Percentiles rank a stretch among this genome's conserved stretches.
phyloP scores from a whole-genome alignment of 2,888 invertebrate genomes.

The Parochlus steinenii region DNA sequence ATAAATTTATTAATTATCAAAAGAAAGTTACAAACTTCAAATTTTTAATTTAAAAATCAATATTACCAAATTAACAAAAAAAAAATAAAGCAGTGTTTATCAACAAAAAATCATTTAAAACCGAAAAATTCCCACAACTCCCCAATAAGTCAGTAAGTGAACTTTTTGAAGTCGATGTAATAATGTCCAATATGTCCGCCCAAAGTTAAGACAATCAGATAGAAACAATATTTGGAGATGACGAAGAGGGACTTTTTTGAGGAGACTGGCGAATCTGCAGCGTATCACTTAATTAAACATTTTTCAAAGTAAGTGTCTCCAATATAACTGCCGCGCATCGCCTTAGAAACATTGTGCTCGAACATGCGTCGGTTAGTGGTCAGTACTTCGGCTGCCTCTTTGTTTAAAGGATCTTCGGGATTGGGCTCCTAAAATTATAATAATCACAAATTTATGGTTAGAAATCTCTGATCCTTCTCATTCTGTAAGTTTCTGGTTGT shows the following conservation, averaged over 20 bases:
- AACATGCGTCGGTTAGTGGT: slow-evolving; percentile 86
- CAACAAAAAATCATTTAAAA: too few species aligned
- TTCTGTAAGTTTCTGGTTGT: not conserved
- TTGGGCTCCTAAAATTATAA: slow-evolving; percentile 69
- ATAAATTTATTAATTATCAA: too few species aligned
- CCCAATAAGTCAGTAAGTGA: too few species aligned
- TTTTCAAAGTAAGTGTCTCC: slow-evolving; percentile 90
- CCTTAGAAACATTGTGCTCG: slow-evolving; percentile 90
- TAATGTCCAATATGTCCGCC: slow-evolving; percentile 27
- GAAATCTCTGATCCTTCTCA: slow-evolving; percentile 2
- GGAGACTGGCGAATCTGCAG: slow-evolving; percentile 29
- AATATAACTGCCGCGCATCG: slow-evolving; percentile 91
- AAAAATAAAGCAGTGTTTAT: too few species aligned
- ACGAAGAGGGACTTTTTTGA: slow-evolving; percentile 8
- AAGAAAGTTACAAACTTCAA: too few species aligned
- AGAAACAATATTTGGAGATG: slow-evolving; percentile 10
- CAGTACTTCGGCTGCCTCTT: slow-evolving; percentile 94
- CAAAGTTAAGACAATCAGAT: slow-evolving; percentile 23
- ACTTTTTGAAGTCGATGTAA: too few species aligned
- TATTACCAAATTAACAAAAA: too few species aligned
- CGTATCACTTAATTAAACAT: slow-evolving; percentile 50
- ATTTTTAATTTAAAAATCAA: too few species aligned
- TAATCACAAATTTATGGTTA: slow-evolving; percentile 14
- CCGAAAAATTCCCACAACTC: too few species aligned
- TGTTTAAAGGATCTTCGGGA: slow-evolving; percentile 95